A percentile compares a stretch with the other conserved stretches of the same genome.
Conservation (phyloP, 2,888 invertebrate genomes). For the Anodontia alba region DNA sequence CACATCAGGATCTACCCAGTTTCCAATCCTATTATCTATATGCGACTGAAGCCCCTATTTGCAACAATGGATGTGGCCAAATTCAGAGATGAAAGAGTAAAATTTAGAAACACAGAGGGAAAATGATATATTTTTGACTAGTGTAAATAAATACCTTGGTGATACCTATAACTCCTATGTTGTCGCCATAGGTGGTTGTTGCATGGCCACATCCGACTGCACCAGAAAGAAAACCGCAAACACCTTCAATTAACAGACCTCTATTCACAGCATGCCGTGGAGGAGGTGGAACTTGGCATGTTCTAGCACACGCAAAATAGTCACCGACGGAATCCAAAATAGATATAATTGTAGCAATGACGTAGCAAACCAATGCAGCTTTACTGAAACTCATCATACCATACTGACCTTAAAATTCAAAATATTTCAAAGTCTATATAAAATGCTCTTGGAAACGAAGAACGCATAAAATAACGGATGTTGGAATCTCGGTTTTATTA, state of each 20-base stretch:
- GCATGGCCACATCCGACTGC: constrained; percentile 94
- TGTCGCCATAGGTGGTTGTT: constrained; percentile 94
- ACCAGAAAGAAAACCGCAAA: constrained; percentile 92
- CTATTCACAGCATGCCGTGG: constrained; percentile 94
- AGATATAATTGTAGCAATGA: constrained; percentile 70
- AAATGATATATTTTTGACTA: too few species aligned
- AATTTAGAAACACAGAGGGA: too few species aligned
- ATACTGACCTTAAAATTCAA: constrained; percentile 67
- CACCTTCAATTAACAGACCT: constrained; percentile 89
- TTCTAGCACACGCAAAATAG: constrained; percentile 92
- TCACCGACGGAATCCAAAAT: constrained; percentile 89
- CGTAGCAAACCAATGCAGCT: constrained; percentile 64
- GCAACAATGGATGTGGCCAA: too few species aligned
- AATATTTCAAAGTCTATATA: too few species aligned
- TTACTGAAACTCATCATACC: constrained; percentile 66
- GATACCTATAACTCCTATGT: constrained; percentile 94
- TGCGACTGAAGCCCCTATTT: too few species aligned
- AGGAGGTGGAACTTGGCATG: constrained; percentile 90
- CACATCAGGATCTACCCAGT: too few species aligned
- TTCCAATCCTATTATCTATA: too few species aligned
- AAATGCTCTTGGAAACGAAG: too few species aligned
- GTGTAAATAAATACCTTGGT: too few species aligned
- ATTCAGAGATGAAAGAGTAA: too few species aligned
- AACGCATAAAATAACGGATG: too few species aligned
- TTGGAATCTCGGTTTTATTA: too few species aligned